These are phyloP conservation scores for Elgaria multicarinata DNA, from an alignment of 2,113 vertebrate species.

Conservation along the genomic window DNA sequence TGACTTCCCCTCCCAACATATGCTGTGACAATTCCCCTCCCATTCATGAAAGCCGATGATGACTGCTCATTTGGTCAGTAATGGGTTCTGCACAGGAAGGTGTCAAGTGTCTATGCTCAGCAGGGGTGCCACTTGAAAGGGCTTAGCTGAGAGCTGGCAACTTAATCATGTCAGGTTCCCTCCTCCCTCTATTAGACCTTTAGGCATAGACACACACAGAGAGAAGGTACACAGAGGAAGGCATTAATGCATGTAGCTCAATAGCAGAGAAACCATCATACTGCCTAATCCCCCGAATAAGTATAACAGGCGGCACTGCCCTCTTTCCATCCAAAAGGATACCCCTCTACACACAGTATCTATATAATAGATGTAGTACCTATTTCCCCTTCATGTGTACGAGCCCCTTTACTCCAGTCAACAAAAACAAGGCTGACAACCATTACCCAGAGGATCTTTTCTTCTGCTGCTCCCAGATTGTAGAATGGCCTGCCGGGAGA, in stretches of 20 bases:
- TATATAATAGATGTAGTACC: background rate
- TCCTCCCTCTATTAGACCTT: background rate
- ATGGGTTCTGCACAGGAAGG: conserved; percentile 34
- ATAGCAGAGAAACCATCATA: background rate
- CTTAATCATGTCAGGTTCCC: background rate
- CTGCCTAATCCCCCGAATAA: background rate
- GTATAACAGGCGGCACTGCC: background rate
- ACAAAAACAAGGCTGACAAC: no score
- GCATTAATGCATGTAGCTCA: background rate
- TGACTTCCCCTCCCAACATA: background rate
- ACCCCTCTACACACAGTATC: background rate
- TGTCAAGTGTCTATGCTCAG: background rate
- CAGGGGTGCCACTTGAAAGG: background rate
- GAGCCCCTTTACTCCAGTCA: no score
- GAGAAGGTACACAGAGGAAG: background rate
- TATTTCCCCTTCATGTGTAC: background rate
- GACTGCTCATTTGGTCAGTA: background rate
- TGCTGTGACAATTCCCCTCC: conserved; percentile 10
- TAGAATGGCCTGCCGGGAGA: no score
- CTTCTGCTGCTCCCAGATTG: no score
- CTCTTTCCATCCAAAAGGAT: background rate
- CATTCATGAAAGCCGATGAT: background rate
- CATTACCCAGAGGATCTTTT: no score
- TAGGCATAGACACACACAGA: background rate
- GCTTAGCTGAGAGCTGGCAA: conserved; percentile 7